Conservation (phyloP, 2,113 vertebrate species). For the Bostrychus sinensis region DNA sequence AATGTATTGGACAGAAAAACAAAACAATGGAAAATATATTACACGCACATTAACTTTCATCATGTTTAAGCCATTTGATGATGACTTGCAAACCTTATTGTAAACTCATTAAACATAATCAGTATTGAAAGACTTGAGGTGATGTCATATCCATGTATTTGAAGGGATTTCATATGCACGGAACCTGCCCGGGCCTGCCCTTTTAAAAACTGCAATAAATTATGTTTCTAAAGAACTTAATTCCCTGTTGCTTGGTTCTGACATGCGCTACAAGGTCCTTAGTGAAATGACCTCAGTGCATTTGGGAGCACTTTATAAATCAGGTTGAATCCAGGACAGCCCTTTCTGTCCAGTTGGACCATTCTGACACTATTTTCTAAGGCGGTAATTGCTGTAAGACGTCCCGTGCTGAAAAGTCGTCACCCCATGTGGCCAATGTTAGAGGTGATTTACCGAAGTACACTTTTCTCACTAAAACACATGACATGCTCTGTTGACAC, state of each 20-base stretch:
- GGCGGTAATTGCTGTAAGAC: neutral
- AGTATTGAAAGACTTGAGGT: neutral
- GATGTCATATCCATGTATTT: neutral
- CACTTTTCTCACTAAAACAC: constrained; percentile 9
- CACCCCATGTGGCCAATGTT: constrained; percentile 18
- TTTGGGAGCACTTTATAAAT: constrained; percentile 8
- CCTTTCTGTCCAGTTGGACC: constrained; percentile 13
- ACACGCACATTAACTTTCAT: neutral
- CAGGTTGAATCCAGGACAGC: constrained; percentile 10
- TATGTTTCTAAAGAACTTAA: neutral
- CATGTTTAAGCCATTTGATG: neutral
- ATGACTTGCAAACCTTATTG: neutral
- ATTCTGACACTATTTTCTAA: constrained; percentile 22
- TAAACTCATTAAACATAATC: neutral
- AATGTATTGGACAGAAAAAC: too few species aligned
- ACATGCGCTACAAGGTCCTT: constrained; percentile 12
- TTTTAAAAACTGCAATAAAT: constrained; percentile 1
- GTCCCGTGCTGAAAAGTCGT: constrained; percentile 6
- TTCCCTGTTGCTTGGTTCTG: constrained; percentile 5
- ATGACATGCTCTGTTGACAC: constrained; percentile 9
- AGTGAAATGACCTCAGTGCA: constrained; percentile 24
- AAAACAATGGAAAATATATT: too few species aligned
- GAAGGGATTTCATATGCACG: constrained; percentile 11
- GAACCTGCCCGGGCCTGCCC: constrained; percentile 1
- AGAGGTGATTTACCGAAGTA: constrained; percentile 26